Evolutionary conservation across 2,797 vertebrate genomes (phyloP), one percentile per base, ranked within the genome.

Genomic region (Lates japonicus): DNA sequence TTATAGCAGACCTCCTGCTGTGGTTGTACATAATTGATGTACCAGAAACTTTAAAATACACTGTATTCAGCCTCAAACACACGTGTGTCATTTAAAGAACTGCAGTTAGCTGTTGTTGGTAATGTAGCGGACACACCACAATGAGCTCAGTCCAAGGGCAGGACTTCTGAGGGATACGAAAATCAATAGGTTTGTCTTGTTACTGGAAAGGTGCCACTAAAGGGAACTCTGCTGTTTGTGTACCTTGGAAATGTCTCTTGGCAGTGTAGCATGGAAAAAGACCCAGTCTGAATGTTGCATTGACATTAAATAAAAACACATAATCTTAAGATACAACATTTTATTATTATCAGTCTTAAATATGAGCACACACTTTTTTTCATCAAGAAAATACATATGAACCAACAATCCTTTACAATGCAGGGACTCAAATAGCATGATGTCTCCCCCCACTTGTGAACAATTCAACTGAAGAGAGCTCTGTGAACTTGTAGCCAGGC

Each of bases 341-440:
- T 96, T 95, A 95, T 96, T 96, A 93, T 94, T 95, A 93, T 95
- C 94, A 95, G 94, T 95, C 93, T 96, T 96, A 95, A 95, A 95
- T 95, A 96, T 95, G 94, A 94, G 92, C 95, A 95, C 94, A 95
- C 92, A 94, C 87, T 92, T 90, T 90, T 92, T 90, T 90, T 92
- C 91, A 93, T 95, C 93, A 94, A 95, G 90, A 94, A 93, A 94
- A 94, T 93, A 94, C 90, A 93, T 88, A 92, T 92, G 89, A 93
- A 90, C 86, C 90, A 93, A 93, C 91, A 90, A 89, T 93, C 91
- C 80, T 93, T 94, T 94, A 95, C 94, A 95, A 88, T 92, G 93
- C 90, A 93, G 84, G 89, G 91, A 93, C 86, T 92, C 76, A 78
- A 89, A 88, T 67, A 85, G 72, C 78, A 74, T 74, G 63, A 83